A percentile compares a stretch with the other conserved stretches of the same genome.
Conservation (phyloP, 2,888 invertebrate species). For the Steinernema scapterisci region DNA sequence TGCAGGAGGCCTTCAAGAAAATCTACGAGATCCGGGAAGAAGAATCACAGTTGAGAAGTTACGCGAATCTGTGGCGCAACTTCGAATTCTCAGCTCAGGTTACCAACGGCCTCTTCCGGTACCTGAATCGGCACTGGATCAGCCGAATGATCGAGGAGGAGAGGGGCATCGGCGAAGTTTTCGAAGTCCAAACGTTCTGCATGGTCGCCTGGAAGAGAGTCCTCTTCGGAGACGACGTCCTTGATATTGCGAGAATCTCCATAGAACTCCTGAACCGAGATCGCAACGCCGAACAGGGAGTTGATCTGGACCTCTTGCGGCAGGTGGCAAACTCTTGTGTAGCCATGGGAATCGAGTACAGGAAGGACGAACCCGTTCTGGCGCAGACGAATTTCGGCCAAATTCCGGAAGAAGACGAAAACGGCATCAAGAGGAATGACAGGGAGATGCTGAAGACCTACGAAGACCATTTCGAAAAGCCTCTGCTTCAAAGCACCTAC, state of each 20-base stretch:
- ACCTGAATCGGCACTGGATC: conserved; percentile 12
- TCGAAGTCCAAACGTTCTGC: background rate
- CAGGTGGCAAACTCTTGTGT: background rate
- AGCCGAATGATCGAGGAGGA: background rate
- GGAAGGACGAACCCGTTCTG: background rate
- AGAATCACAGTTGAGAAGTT: background rate
- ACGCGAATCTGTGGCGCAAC: background rate
- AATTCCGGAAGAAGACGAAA: background rate
- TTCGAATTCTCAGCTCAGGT: background rate
- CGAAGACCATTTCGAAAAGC: conserved; percentile 81
- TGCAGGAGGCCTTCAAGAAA: conserved; percentile 71
- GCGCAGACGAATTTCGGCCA: background rate
- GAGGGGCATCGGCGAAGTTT: background rate
- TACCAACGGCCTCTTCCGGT: background rate
- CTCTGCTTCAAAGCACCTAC: conserved; percentile 92
- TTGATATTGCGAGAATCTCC: background rate
- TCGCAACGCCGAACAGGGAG: background rate
- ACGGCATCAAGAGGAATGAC: background rate
- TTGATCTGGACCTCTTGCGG: background rate
- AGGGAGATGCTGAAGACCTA: conserved; percentile 54
- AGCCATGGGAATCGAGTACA: background rate
- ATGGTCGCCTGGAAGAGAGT: background rate
- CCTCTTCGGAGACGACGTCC: background rate
- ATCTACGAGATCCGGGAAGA: background rate
- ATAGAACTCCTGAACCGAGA: background rate